Evolutionary conservation across 1,140 invertebrate species (phyloP).

Genomic region (Bombus soroeensis): DNA sequence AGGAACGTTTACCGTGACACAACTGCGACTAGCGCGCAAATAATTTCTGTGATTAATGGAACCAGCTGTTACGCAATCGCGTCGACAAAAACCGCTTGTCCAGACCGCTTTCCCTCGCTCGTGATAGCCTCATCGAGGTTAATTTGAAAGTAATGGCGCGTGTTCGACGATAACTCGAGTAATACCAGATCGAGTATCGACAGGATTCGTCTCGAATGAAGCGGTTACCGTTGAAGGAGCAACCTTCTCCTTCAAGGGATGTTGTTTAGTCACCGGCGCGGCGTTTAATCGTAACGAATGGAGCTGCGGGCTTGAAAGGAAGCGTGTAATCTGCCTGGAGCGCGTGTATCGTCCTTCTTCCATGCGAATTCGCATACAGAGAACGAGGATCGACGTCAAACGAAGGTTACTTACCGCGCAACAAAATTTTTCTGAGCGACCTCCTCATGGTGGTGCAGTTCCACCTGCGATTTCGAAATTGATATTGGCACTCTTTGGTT

Average conservation of each 20-base stretch:
- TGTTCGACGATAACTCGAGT: slow-evolving; percentile 12
- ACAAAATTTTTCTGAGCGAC: slow-evolving; percentile 91
- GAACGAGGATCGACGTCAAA: background rate
- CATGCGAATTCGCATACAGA: background rate
- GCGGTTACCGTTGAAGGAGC: slow-evolving; percentile 51
- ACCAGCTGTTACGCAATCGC: background rate
- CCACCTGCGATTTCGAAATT: slow-evolving; percentile 92
- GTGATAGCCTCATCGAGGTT: slow-evolving; percentile 29
- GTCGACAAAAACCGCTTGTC: background rate
- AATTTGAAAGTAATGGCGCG: slow-evolving; percentile 47
- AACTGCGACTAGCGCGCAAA: slow-evolving; percentile 4
- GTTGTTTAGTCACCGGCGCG: background rate
- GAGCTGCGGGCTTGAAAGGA: slow-evolving; percentile 56
- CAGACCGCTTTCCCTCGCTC: slow-evolving; percentile 15
- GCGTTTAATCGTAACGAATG: slow-evolving; percentile 72
- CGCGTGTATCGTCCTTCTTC: background rate
- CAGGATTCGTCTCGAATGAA: slow-evolving; percentile 37
- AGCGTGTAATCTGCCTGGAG: slow-evolving; percentile 71
- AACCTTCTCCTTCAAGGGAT: background rate
- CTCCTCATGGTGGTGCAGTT: slow-evolving; percentile 91
- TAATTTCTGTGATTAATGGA: slow-evolving; percentile 26
- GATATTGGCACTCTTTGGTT: slow-evolving; percentile 92
- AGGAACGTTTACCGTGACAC: background rate
- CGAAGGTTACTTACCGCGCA: slow-evolving; percentile 86
- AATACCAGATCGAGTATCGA: background rate